phyloP scores from a whole-genome alignment of 2,113 vertebrate genomes.

The Platysternon megacephalum region DNA sequence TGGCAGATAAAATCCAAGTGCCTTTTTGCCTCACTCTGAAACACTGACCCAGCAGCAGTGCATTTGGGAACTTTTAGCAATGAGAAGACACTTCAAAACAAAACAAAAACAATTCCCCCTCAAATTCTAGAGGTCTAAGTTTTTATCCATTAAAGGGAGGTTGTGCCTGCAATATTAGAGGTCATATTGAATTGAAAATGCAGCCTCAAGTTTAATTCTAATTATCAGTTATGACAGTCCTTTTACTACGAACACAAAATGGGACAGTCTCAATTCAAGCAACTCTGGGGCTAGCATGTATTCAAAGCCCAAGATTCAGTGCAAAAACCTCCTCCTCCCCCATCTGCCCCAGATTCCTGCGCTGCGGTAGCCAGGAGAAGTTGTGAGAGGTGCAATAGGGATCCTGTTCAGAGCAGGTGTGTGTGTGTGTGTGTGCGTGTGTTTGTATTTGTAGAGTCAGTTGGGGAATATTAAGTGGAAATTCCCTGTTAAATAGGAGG shows the following conservation, averaged over 20 bases:
- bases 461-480: neutral
- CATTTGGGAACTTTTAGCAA: conserved; percentile 1
- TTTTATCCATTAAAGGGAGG: too few species aligned
- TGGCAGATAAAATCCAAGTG: conserved; percentile 21
- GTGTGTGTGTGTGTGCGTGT: neutral
- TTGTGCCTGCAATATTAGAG: neutral
- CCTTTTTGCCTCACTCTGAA: neutral
- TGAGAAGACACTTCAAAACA: neutral
- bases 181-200: neutral
- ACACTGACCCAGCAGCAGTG: neutral
- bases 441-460: neutral
- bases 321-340: neutral
- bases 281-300: neutral
- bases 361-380: neutral
- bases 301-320: neutral
- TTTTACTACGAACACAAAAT: neutral
- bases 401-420: neutral
- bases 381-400: neutral
- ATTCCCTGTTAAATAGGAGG: neutral
- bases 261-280: neutral
- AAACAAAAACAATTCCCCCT: too few species aligned
- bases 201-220: neutral
- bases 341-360: neutral
- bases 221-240: rapidly evolving
- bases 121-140: too few species aligned